Conservation (phyloP, 2,797 vertebrate species). For the Gastrophryne carolinensis region DNA sequence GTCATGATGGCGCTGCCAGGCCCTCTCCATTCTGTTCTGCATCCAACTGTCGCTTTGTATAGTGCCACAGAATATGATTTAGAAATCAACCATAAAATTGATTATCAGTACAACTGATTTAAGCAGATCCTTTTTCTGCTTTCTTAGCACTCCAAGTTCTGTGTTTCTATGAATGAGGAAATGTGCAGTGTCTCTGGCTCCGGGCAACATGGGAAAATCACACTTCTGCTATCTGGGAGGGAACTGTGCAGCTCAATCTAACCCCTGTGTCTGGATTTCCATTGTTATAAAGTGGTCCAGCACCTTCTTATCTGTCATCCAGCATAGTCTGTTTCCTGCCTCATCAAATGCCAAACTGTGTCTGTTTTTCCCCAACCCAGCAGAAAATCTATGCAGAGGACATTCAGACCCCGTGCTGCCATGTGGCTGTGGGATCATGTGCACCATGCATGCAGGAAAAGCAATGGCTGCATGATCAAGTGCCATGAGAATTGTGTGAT, state of each 20-base stretch:
- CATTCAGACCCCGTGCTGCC: conserved; percentile 62
- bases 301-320: conserved; percentile 49
- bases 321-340: conserved; percentile 48
- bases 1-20: too few species aligned
- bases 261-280: conserved; percentile 38
- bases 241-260: conserved; percentile 3
- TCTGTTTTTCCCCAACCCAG: conserved; percentile 66
- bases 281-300: conserved; percentile 44
- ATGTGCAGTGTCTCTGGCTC: too few species aligned
- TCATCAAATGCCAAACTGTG: conserved; percentile 54
- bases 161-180: too few species aligned
- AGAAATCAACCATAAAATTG: too few species aligned
- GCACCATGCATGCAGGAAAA: not conserved
- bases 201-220: conserved; percentile 41
- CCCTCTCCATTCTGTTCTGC: too few species aligned
- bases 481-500: too few species aligned
- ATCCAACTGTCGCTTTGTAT: too few species aligned
- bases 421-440: conserved; percentile 64
- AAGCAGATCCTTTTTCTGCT: too few species aligned
- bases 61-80: too few species aligned
- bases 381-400: conserved; percentile 69
- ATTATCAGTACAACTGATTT: too few species aligned
- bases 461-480: too few species aligned
- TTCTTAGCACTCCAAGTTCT: too few species aligned
- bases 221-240: conserved; percentile 31